Percentiles rank a stretch among this genome's conserved stretches.
Conservation (phyloP, 2,888 invertebrate genomes). For the Mythimna albipuncta region DNA sequence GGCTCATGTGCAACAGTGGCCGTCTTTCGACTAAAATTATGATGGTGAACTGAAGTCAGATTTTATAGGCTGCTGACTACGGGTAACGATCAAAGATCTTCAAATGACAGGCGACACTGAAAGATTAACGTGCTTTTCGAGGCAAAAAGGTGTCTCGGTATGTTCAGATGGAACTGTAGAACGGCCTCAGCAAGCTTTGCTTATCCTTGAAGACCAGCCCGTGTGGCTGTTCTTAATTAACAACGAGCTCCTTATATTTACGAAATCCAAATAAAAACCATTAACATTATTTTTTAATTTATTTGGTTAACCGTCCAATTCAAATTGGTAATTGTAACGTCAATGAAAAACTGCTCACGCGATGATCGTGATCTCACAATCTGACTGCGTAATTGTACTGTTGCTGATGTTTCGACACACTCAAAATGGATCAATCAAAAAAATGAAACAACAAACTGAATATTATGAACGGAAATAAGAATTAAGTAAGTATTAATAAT, state of each 20-base stretch:
- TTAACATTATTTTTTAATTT: conserved; percentile 32
- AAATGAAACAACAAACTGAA: conserved; percentile 46
- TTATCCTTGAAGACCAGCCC: too few relatives aligned
- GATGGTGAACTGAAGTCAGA: too few relatives aligned
- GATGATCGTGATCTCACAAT: conserved; percentile 43
- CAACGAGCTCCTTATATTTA: neutral
- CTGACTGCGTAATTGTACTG: conserved; percentile 45
- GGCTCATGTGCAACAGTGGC: too few relatives aligned
- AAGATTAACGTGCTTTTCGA: too few relatives aligned
- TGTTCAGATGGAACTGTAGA: too few relatives aligned
- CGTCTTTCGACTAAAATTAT: too few relatives aligned
- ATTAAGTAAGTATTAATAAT: conserved; percentile 53
- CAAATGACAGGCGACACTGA: too few relatives aligned
- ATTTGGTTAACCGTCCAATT: conserved; percentile 46
- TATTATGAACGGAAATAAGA: conserved; percentile 62
- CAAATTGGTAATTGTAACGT: conserved; percentile 50
- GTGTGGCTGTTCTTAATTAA: too few relatives aligned
- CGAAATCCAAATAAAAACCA: conserved; percentile 39
- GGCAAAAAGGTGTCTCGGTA: too few relatives aligned
- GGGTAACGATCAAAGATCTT: too few relatives aligned
- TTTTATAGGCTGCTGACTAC: too few relatives aligned
- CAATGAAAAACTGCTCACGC: conserved; percentile 51
- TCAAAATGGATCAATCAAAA: conserved; percentile 48
- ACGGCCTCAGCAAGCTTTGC: too few relatives aligned
- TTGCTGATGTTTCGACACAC: conserved; percentile 40